These are phyloP conservation scores for Microhierax caerulescens DNA, from an alignment of 2,797 vertebrate species.

Conservation along the genomic window DNA sequence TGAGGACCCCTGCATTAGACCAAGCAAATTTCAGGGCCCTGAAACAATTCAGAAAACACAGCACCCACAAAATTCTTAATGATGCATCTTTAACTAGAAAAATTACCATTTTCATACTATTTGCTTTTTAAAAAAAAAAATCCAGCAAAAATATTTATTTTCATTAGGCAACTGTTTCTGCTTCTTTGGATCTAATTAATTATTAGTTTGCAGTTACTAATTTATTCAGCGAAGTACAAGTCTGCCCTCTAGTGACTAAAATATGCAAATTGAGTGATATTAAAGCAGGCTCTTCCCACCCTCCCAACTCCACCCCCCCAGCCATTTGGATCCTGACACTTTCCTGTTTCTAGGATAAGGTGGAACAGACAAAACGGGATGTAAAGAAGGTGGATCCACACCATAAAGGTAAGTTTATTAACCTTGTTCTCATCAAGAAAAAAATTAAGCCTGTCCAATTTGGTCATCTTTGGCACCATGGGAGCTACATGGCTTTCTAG, in stretches of 20 bases:
- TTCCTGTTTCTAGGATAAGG: background rate
- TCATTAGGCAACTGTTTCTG: background rate
- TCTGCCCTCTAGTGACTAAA: conserved; percentile 72
- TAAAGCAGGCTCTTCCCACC: background rate
- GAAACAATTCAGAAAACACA: background rate
- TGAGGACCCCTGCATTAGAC: too few species aligned
- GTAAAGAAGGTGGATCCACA: background rate
- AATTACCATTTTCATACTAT: too few species aligned
- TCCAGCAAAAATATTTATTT: background rate
- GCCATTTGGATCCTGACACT: background rate
- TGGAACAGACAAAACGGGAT: background rate
- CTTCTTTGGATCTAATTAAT: background rate
- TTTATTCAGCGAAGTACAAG: conserved; percentile 20
- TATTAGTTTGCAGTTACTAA: background rate
- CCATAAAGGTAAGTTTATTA: background rate
- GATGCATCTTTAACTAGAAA: background rate
- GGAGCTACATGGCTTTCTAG: background rate
- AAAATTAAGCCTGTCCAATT: background rate
- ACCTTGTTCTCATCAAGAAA: background rate
- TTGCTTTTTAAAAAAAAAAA: conserved; percentile 9
- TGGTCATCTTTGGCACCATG: background rate
- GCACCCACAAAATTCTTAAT: background rate
- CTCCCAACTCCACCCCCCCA: too few species aligned
- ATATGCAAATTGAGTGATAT: background rate
- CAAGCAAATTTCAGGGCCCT: background rate